Base-by-base conservation (phyloP, 2,113 vertebrate genomes). In the Ptilorrhoa leucosticta region DNA sequence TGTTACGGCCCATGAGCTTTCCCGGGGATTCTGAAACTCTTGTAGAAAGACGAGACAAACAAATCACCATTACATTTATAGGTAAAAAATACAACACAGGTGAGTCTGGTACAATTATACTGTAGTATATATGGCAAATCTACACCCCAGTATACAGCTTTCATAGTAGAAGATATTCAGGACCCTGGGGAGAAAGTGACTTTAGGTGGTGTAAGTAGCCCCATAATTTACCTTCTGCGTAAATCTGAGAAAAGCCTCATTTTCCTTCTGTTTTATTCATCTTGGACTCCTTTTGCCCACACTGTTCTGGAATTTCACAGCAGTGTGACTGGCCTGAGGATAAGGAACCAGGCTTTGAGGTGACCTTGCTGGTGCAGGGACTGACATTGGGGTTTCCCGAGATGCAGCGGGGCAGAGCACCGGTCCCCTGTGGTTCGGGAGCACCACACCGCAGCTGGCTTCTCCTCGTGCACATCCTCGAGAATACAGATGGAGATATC, bases 401-500 rank as follows among this genome's bases (percentile, higher is more conserved):
- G 90, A 82, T 81, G 92, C 94, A 86, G 81, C 3, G 2, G 60
- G 45, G 73, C 89, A 51, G 18, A 94, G 81, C 84, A 65, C 37
- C 68, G 2, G 72, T 78, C 87, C 93, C 87, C 87, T 31, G 83
- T 50, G 87, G 11, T 51, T 83, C 1, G 1, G 87, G 82, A 95
- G 82, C 64, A 77, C 89, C 51, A 20, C 71, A 19, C 54, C 1
- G 2, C 90, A 94, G 93, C 93, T 90, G 77, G 5, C 61, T 82
- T 70, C 76, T 56, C 18, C 0, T 30, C 16, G 2, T 56, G 9
- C 22, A 4, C 72, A 13, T 60, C 82, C 76, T 61, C 1, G 1
- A 44, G 94, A 81, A 75, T 71, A 91, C 83, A 95, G 93, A 89
- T 87, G 80, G 89, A 92, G 69, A 72, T 93, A 95, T 69, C 88